phyloP scores from a whole-genome alignment of 2,113 vertebrate species.

The Phaethornis superciliosus region DNA sequence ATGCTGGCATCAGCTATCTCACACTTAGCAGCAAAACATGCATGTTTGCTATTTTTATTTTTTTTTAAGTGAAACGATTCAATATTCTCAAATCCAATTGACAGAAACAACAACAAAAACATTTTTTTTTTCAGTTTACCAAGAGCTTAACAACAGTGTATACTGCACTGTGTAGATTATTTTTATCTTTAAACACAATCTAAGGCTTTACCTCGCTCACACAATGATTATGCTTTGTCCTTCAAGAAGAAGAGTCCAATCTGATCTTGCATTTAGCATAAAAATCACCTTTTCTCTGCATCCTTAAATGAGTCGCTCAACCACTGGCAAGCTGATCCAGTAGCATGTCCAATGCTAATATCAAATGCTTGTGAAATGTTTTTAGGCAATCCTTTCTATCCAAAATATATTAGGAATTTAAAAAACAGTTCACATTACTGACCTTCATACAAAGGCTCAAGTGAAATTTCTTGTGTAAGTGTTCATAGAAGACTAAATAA shows the following conservation, averaged over 20 bases:
- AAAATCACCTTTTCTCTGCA: constrained; percentile 26
- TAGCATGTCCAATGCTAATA: constrained; percentile 25
- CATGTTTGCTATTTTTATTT: constrained; percentile 2
- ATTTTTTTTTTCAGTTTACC: neutral
- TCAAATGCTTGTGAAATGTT: constrained; percentile 72
- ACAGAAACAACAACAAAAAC: neutral
- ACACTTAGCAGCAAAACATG: constrained; percentile 67
- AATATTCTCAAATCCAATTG: constrained; percentile 17
- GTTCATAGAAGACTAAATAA: constrained; percentile 62
- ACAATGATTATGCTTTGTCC: neutral
- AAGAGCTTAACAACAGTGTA: neutral
- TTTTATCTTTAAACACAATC: constrained; percentile 12
- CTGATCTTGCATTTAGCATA: constrained; percentile 21
- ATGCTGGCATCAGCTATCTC: constrained; percentile 61
- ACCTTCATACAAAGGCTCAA: constrained; percentile 70
- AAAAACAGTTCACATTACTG: constrained; percentile 71
- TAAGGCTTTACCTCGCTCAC: constrained; percentile 8
- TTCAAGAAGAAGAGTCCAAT: constrained; percentile 43
- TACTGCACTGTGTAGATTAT: neutral
- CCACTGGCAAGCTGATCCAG: constrained; percentile 34
- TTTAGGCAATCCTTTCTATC: constrained; percentile 76
- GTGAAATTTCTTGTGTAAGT: constrained; percentile 60
- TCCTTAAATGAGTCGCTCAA: constrained; percentile 64
- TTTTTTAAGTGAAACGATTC: constrained; percentile 3
- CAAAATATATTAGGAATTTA: constrained; percentile 62